Evolutionary conservation across 2,888 invertebrate species (phyloP).

Genomic region (Chironomus tentans): DNA sequence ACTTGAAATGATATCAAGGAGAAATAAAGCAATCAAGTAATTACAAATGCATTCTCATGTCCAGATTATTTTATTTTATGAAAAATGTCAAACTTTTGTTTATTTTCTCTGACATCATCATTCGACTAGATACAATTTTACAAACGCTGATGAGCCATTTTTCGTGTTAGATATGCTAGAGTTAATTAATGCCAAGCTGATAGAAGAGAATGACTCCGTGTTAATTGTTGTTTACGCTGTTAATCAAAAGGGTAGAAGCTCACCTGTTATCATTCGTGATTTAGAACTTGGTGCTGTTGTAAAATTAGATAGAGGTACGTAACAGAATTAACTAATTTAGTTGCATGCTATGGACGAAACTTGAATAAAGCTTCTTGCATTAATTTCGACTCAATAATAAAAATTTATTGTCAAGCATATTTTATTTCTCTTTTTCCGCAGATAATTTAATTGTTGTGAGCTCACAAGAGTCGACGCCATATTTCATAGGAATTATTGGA

Average conservation of each 20-base stretch:
- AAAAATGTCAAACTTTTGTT: not conserved
- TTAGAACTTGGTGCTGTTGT: slow-evolving; percentile 52
- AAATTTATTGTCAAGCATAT: not conserved
- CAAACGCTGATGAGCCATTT: slow-evolving; percentile 41
- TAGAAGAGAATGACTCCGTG: slow-evolving; percentile 52
- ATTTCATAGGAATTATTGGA: slow-evolving; percentile 20
- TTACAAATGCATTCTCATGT: not conserved
- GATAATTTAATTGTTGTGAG: slow-evolving; percentile 7
- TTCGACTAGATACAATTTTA: slow-evolving; percentile 38
- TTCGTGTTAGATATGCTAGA: slow-evolving; percentile 37
- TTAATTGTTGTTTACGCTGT: slow-evolving; percentile 67
- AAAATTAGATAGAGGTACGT: slow-evolving; percentile 20
- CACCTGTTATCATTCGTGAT: slow-evolving; percentile 61
- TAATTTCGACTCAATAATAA: no score
- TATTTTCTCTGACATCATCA: not conserved
- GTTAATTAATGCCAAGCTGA: slow-evolving; percentile 13
- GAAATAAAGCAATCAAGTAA: slow-evolving; percentile 28
- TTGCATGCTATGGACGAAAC: not conserved
- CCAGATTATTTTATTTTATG: no score
- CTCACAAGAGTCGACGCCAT: slow-evolving; percentile 11
- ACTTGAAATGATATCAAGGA: slow-evolving; percentile 51
- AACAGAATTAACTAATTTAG: not conserved
- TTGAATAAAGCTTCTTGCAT: no score
- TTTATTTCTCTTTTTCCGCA: not conserved
- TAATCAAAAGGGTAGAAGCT: slow-evolving; percentile 74